These are phyloP conservation scores for Ciconia boyciana DNA, from an alignment of 2,113 vertebrate genomes.

Conservation along the genomic window DNA sequence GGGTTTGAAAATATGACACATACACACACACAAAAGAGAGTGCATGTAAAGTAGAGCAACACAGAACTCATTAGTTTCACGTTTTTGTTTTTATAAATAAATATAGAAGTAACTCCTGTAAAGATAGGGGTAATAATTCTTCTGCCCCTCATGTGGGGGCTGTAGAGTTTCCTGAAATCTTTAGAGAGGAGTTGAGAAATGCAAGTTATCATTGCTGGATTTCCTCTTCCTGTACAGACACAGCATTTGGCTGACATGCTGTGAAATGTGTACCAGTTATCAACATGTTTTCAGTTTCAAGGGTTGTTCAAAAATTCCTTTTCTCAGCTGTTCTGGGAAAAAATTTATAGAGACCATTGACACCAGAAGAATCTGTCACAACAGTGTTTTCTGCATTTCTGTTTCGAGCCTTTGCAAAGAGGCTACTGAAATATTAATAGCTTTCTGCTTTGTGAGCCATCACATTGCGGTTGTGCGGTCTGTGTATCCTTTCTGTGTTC, in stretches of 20 bases:
- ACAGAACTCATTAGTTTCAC: neutral
- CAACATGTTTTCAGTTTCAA: neutral
- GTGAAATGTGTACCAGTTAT: neutral
- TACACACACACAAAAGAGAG: neutral
- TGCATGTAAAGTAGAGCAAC: neutral
- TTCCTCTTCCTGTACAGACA: constrained; percentile 35
- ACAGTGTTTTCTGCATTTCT: neutral
- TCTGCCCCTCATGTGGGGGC: neutral
- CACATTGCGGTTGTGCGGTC: neutral
- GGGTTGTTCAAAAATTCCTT: neutral
- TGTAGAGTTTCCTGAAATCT: neutral
- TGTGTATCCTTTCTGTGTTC: neutral
- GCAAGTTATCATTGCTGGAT: constrained; percentile 17
- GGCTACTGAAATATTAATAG: constrained; percentile 42
- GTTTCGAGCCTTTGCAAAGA: constrained; percentile 1
- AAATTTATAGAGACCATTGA: neutral
- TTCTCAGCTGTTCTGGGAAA: neutral
- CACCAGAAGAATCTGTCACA: neutral
- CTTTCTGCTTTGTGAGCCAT: constrained; percentile 17
- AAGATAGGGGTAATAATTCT: neutral
- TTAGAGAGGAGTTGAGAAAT: constrained; percentile 14
- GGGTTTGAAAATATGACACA: neutral
- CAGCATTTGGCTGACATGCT: neutral
- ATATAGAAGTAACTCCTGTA: neutral
- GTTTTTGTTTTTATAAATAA: neutral